These are phyloP conservation scores for Lepidocolaptes lacrymiger DNA, from an alignment of 2,797 vertebrate genomes.

Conservation along the genomic window DNA sequence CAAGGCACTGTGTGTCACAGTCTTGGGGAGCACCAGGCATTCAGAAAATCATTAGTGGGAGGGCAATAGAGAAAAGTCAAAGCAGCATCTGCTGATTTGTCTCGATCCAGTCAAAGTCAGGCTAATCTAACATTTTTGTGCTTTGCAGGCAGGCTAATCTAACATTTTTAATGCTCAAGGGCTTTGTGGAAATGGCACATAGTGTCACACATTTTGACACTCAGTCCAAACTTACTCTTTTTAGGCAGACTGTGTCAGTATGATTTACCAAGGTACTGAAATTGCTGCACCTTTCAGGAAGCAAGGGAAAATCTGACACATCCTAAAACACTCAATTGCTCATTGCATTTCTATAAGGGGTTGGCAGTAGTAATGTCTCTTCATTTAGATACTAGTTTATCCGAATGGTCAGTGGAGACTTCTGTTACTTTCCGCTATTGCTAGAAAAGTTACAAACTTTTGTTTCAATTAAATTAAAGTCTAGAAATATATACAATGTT, in stretches of 20 bases:
- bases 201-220: neutral
- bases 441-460: neutral
- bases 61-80: neutral
- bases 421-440: neutral
- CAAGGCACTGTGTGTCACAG: neutral
- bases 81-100: neutral
- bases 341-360: neutral
- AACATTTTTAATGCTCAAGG: neutral
- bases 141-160: neutral
- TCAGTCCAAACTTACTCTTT: neutral
- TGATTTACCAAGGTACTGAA: neutral
- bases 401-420: neutral
- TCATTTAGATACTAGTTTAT: neutral
- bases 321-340: accelerated
- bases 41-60: neutral
- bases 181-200: neutral
- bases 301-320: neutral
- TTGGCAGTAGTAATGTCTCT: neutral
- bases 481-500: neutral
- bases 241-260: neutral
- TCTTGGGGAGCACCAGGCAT: neutral
- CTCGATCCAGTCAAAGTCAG: neutral
- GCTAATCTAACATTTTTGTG: neutral
- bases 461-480: neutral
- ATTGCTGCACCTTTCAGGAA: neutral